These are phyloP conservation scores for Epizoanthus fatuus DNA, from an alignment of 92 coral and sea anemone species.

Conservation along the genomic window DNA sequence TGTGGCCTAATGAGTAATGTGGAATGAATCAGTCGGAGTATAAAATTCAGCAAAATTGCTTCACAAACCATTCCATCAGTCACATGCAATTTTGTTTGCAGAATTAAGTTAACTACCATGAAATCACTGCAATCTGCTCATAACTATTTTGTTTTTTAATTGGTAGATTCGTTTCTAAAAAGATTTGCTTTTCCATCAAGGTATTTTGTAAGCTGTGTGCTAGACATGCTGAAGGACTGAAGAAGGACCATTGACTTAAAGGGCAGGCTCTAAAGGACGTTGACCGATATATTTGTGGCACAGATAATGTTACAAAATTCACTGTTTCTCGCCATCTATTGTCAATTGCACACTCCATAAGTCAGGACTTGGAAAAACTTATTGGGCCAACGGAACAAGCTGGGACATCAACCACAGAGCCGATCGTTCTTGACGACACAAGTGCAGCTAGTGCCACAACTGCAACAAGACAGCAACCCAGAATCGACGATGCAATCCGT, in stretches of 20 bases:
- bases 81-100: too few species aligned
- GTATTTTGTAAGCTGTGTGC: slow-evolving; percentile 18
- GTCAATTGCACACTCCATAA: not conserved
- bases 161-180: too few species aligned
- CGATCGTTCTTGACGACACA: not conserved
- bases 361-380: slow-evolving; percentile 8
- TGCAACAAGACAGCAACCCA: not conserved
- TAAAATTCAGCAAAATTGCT: slow-evolving; percentile 3
- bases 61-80: too few species aligned
- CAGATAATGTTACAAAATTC: slow-evolving; percentile 13
- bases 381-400: not conserved
- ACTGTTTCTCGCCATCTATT: not conserved
- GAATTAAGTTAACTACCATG: too few species aligned
- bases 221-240: not conserved
- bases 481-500: not conserved
- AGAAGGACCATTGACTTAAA: not conserved
- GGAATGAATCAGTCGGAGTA: too few species aligned
- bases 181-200: not conserved
- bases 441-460: not conserved
- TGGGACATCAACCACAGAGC: slow-evolving; percentile 1
- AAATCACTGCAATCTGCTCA: not conserved
- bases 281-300: not conserved
- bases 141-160: not conserved
- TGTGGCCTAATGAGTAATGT: too few species aligned
- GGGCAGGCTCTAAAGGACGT: not conserved